A percentile compares a stretch with the other conserved stretches of the same genome.
These are phyloP conservation scores for Parauchenoglanis ngamensis DNA, from an alignment of 2,797 vertebrate species.

Conservation along the genomic window DNA sequence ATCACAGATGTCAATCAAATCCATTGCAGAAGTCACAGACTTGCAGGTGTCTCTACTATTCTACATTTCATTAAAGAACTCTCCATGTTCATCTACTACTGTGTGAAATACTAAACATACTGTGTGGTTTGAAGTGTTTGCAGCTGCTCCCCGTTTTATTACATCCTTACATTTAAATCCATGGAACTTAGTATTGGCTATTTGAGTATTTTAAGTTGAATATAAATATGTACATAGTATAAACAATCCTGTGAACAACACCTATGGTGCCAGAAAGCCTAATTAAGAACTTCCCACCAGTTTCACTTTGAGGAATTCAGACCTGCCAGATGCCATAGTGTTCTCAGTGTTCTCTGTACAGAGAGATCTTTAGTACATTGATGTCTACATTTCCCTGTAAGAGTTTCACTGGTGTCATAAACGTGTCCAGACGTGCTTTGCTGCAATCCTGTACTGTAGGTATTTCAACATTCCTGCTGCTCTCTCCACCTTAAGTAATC, in stretches of 20 bases:
- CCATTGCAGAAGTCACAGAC: constrained; percentile 38
- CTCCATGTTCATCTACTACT: constrained; percentile 50
- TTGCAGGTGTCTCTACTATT: constrained; percentile 28
- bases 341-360: background rate
- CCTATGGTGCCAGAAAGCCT: background rate
- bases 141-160: background rate
- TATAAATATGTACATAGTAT: background rate
- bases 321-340: background rate
- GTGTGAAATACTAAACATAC: constrained; percentile 46
- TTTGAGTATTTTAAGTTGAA: background rate
- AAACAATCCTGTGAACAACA: background rate
- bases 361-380: background rate
- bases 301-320: constrained; percentile 10
- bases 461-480: constrained; percentile 54
- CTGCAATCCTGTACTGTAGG: constrained; percentile 26
- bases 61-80: constrained; percentile 54
- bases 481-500: constrained; percentile 50
- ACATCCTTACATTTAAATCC: background rate
- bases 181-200: background rate
- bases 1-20: constrained; percentile 43
- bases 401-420: constrained; percentile 18
- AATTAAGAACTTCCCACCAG: background rate
- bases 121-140: constrained; percentile 19
- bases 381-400: constrained; percentile 2
- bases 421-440: constrained; percentile 45